Base-by-base conservation (phyloP, 2,888 invertebrate genomes). In the Tenthredo livida region DNA sequence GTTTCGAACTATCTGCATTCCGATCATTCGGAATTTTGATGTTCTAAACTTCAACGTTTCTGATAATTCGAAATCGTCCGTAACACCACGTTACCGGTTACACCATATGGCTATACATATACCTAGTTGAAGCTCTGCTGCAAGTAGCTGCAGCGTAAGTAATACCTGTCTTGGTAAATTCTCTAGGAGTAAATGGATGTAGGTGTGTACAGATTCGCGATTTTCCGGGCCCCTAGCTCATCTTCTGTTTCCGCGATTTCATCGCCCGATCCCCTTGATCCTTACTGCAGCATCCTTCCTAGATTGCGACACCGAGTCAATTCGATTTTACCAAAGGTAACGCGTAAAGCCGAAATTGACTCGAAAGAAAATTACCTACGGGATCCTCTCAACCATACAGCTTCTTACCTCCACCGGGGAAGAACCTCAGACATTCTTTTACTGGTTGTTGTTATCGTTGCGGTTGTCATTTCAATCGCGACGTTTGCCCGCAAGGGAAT, bases 381-480 rank as follows among this genome's bases (percentile, higher is more conserved):
- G 54, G 7, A 78, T 58, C 12, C 47, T 29, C 43, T 21, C 40
- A n/a, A 40, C 43, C 12, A n/a, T 43, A 17, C 40, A 73, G 9
- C 15, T 43, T 73, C 40, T 25, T 21, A 17, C 25, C 15, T 43
- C 21, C 10, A 25, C 72, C 40, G 21, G 29, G 25, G 61, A 61
- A 40, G 25, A 80, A 80, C 37, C 40, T 40, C 7, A 40, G 80
- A 80, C 58, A 80, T 61, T 58, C 61, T 50, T 80, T 40, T 17
- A n/a, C 21, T 10, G 6, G 43, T 29, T 58, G 80, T 80, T 80
- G 80, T 80, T 80, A 80, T 80, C 80, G n/a, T 80, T 61, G 80
- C 80, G 80, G 80, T 80, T 80, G 80, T 80, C 80, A 80, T 80
- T 61, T 80, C 80, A 80, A 80, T 80, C 80, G 80, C 80, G 80